Conservation (phyloP, 2,113 vertebrate species). For the Paratilapia polleni region DNA sequence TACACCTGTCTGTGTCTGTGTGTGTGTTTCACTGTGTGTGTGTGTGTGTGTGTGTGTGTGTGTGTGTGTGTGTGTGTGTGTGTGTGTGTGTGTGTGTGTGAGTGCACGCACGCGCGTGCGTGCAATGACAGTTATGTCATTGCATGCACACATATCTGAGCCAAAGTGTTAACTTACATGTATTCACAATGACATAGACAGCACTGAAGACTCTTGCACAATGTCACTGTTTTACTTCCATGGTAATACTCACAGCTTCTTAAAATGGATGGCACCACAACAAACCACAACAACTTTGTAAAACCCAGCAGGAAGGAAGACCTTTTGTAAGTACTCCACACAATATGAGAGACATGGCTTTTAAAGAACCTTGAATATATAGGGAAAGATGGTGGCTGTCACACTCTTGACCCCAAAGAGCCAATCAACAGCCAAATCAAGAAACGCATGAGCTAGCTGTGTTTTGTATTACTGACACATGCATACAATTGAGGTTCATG, state of each 20-base stretch:
- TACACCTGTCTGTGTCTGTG: no score
- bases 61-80: no score
- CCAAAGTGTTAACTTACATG: neutral
- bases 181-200: neutral
- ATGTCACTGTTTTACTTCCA: neutral
- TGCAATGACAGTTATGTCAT: no score
- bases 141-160: no score
- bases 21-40: no score
- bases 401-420: neutral
- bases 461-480: no score
- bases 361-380: neutral
- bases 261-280: constrained; percentile 3
- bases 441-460: no score
- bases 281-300: neutral
- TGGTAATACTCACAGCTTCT: neutral
- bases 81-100: no score
- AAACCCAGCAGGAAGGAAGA: neutral
- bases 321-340: neutral
- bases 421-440: neutral
- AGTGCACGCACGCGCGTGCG: no score
- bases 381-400: neutral
- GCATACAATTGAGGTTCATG: neutral
- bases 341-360: neutral
- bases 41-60: no score
- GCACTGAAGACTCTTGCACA: neutral